Evolutionary conservation across 2,888 invertebrate genomes (phyloP), one percentile per base, ranked within the genome.

Genomic region (Yponomeuta sedellus): DNA sequence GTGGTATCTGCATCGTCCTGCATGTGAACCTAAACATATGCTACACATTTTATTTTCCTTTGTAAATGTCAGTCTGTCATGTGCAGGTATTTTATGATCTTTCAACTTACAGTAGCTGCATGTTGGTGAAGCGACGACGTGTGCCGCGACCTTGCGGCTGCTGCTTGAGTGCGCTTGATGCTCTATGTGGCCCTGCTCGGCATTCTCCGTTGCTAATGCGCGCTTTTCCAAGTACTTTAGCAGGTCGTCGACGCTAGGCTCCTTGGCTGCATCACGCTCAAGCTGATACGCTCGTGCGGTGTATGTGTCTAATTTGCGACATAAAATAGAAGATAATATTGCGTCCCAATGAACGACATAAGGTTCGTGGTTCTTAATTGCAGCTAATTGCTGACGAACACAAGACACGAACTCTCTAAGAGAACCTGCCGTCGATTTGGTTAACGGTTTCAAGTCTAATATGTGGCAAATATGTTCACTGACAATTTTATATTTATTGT

Each of bases 401-500:
- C n/a, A 10, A 19, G 34, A 39, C 12, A 22, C 19, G 20, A 58
- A 58, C n/a, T 19, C 19, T 58, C 58, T 58, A 10, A 58, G n/a
- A 12, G 10, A 58, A n/a, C 2, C 16, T 11, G 12, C 12, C 16
- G 11, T 44, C 12, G 44, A 44, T 67, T 34, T 58, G 57, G 61
- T 12, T 34, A 64, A 62, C 20, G 66, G 61, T 20, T 40, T 40
- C 19, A 68, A 40, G 39, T 69, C 68, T n/a, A 69, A 44, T 25
- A 68, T 34, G 19, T 19, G 44, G 16, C 40, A 34, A 5, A 67
- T 52, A 34, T 64, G 52, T 34, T 68, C 63, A 22, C 6, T 44
- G n/a, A 59, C 62, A 63, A 68, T 67, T 61, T 65, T 66, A 28
- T 34, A 66, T n/a, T 28, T 57, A 34, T 68, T 66, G 34, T 65